phyloP scores from a whole-genome alignment of 2,113 vertebrate genomes.

The Indicator indicator region DNA sequence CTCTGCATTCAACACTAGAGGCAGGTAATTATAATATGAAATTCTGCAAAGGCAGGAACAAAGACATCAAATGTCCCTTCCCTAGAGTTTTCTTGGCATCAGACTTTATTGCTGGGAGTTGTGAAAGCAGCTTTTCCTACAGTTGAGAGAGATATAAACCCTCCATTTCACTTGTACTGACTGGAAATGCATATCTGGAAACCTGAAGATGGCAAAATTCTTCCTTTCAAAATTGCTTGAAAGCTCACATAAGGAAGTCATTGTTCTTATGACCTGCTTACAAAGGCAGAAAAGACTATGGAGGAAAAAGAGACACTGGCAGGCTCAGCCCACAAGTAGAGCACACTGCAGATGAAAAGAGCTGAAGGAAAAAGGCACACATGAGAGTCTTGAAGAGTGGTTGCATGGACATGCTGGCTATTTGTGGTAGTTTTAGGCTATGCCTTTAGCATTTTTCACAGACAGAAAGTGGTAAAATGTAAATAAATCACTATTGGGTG shows the following conservation, averaged over 20 bases:
- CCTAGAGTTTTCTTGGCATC: not conserved
- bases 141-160: not conserved
- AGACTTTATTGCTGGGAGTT: not conserved
- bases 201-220: not conserved
- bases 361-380: not conserved
- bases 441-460: too few relatives aligned
- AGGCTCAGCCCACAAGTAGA: accelerated
- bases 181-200: not conserved
- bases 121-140: not conserved
- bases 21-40: not conserved
- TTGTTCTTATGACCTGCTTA: not conserved
- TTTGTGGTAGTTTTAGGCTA: too few relatives aligned
- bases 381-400: not conserved
- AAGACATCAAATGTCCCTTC: not conserved
- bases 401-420: too few relatives aligned
- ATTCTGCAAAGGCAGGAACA: not conserved
- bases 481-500: too few relatives aligned
- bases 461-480: too few relatives aligned
- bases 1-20: not conserved
- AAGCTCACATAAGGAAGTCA: not conserved
- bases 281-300: not conserved
- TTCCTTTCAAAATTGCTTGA: not conserved
- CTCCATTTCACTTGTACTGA: not conserved
- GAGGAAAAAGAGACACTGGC: not conserved
- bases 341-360: not conserved